Evolutionary conservation across 2,888 invertebrate genomes (phyloP).

Genomic region (Eristalis intricaria): DNA sequence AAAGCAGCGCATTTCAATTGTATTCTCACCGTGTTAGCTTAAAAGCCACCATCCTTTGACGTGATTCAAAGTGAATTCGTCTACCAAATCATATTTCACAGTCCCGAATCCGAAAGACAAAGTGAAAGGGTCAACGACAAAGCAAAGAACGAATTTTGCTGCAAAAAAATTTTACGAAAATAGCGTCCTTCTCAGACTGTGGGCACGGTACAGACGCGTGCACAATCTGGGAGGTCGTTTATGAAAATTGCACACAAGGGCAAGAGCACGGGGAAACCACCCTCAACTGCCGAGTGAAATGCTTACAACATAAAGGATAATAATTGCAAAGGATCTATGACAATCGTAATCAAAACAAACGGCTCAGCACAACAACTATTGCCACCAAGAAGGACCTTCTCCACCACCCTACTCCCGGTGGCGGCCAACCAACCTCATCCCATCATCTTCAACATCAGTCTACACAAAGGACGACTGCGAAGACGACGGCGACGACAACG

Average conservation of each 20-base stretch:
- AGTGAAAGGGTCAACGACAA: conserved; percentile 25
- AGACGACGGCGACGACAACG: neutral
- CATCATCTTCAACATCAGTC: neutral
- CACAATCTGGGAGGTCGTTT: neutral
- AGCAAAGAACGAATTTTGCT: neutral
- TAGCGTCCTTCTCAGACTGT: neutral
- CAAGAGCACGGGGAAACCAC: neutral
- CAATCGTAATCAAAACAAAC: conserved; percentile 70
- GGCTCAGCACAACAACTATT: conserved; percentile 48
- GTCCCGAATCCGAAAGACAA: neutral
- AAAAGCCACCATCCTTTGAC: conserved; percentile 20
- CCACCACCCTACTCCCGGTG: neutral
- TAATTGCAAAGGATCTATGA: conserved; percentile 70
- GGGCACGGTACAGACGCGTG: neutral
- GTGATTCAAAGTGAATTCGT: neutral
- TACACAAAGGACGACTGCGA: neutral
- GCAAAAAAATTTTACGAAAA: neutral
- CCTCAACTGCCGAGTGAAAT: conserved; percentile 50
- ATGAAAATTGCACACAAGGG: conserved; percentile 10
- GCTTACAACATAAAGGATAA: conserved; percentile 69
- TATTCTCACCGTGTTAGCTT: neutral
- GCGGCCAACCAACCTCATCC: neutral
- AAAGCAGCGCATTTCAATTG: conserved; percentile 14
- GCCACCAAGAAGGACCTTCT: conserved; percentile 30
- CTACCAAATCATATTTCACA: conserved; percentile 2